Conservation (phyloP, 23 tunicate species). For the Corella eumyota region DNA sequence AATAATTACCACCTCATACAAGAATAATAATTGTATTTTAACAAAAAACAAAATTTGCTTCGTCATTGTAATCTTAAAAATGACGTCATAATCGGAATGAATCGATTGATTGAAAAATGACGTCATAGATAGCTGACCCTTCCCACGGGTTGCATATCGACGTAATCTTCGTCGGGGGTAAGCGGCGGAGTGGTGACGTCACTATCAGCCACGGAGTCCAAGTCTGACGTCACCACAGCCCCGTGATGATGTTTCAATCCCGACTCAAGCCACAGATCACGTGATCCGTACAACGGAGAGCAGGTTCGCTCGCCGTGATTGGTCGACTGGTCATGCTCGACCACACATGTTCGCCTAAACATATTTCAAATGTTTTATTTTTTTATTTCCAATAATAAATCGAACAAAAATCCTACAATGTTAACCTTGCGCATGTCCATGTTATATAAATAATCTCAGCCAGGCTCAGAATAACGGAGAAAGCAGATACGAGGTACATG, state of each 20-base stretch:
- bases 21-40: too few species aligned
- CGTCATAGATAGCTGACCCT: slow-evolving; percentile 12
- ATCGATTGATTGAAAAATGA: too few species aligned
- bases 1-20: too few species aligned
- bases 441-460: slow-evolving; percentile 33
- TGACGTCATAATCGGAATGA: too few species aligned
- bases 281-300: background rate
- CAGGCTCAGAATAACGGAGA: slow-evolving; percentile 34
- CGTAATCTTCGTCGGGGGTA: slow-evolving; percentile 8
- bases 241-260: too few species aligned
- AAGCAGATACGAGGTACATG: slow-evolving; percentile 49
- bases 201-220: background rate
- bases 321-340: too few species aligned
- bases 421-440: slow-evolving; percentile 45
- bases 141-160: slow-evolving; percentile 8
- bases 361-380: too few species aligned
- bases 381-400: too few species aligned
- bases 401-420: too few species aligned
- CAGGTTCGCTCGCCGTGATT: background rate
- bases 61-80: too few species aligned
- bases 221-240: background rate
- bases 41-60: too few species aligned
- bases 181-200: background rate
- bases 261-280: background rate
- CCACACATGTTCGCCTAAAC: too few species aligned